Conservation (phyloP, 2,888 invertebrate genomes). For the Chelonus formosanus region DNA sequence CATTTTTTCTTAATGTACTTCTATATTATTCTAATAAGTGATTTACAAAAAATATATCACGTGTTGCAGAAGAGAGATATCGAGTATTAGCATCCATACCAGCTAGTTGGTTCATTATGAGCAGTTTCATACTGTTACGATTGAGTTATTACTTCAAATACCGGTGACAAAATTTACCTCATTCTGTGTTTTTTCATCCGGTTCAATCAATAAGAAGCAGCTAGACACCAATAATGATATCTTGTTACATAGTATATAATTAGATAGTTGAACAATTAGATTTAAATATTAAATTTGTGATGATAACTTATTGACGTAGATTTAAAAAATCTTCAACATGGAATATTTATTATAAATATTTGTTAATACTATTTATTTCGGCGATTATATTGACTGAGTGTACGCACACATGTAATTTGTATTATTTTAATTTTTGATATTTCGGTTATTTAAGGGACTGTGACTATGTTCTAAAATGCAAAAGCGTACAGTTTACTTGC, state of each 20-base stretch:
- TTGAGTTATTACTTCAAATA: conserved; percentile 56
- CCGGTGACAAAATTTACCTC: conserved; percentile 53
- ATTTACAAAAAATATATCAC: conserved; percentile 51
- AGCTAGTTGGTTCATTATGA: conserved; percentile 77
- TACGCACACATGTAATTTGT: conserved; percentile 3
- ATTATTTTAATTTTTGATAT: too few relatives aligned
- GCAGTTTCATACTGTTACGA: conserved; percentile 70
- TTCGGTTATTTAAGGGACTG: too few relatives aligned
- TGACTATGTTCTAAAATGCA: neutral
- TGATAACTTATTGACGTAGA: neutral
- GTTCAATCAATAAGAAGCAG: conserved; percentile 28
- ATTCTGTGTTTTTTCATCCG: conserved; percentile 7
- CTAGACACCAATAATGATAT: conserved; percentile 7
- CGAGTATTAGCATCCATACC: conserved; percentile 82
- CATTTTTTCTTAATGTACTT: neutral
- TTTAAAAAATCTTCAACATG: neutral
- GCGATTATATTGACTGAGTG: conserved; percentile 19
- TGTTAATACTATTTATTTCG: conserved; percentile 21
- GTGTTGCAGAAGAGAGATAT: conserved; percentile 79
- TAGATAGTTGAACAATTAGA: conserved; percentile 13
- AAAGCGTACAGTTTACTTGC: neutral
- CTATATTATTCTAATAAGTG: too few relatives aligned
- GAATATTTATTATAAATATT: conserved; percentile 10
- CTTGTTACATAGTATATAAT: conserved; percentile 11
- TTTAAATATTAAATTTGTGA: neutral